These are phyloP conservation scores for Aphyosemion australe DNA, from an alignment of 2,113 vertebrate species.

Conservation along the genomic window DNA sequence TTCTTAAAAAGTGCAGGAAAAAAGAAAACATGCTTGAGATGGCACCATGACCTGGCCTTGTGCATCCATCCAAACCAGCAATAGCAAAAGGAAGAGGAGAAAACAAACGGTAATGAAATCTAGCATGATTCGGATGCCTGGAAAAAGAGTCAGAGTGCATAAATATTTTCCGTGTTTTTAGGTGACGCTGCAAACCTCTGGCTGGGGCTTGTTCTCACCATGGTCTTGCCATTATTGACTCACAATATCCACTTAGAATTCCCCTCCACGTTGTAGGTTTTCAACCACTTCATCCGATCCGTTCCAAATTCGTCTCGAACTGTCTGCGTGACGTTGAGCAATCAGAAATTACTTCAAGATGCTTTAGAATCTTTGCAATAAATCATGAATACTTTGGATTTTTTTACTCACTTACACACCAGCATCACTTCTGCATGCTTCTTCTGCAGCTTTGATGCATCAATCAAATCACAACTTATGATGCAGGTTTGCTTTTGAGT, in stretches of 20 bases:
- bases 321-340: conserved; percentile 61
- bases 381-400: conserved; percentile 20
- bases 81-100: neutral
- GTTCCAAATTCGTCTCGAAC: conserved; percentile 52
- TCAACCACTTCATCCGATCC: conserved; percentile 44
- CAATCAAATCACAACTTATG: no score
- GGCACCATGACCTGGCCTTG: neutral
- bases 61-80: neutral
- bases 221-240: conserved; percentile 63
- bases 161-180: conserved; percentile 28
- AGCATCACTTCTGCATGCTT: conserved; percentile 13
- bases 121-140: conserved; percentile 13
- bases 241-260: conserved; percentile 63
- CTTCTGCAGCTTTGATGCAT: neutral
- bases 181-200: conserved; percentile 59
- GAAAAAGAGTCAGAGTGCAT: conserved; percentile 7
- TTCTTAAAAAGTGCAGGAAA: conserved; percentile 23
- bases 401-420: conserved; percentile 4
- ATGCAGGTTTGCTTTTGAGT: no score
- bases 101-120: neutral
- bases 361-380: conserved; percentile 34
- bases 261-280: conserved; percentile 58
- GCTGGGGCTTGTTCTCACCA: conserved; percentile 53
- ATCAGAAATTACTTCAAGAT: conserved; percentile 69
- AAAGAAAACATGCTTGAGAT: conserved; percentile 3